A percentile compares a stretch with the other conserved stretches of the same genome.
Evolutionary conservation across 2,113 vertebrate species (phyloP).

Genomic region (Upupa epops): DNA sequence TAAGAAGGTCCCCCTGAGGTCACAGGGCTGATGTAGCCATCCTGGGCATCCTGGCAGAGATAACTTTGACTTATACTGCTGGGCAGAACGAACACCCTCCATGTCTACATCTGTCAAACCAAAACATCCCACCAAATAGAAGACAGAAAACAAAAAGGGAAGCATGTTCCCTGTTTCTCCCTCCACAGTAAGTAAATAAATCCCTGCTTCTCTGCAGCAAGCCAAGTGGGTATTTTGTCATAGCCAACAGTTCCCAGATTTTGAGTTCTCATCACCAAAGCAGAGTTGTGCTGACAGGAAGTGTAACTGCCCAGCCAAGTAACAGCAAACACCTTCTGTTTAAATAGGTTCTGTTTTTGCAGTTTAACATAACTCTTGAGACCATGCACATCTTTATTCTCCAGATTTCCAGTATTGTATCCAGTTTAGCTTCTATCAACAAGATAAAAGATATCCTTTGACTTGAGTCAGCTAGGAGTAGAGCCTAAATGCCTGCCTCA

Average conservation of each 20-base stretch:
- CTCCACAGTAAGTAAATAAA: background rate
- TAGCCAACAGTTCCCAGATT: background rate
- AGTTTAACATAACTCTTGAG: background rate
- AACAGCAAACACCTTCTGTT: background rate
- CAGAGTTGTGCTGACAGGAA: background rate
- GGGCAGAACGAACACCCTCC: background rate
- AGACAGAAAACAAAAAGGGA: background rate
- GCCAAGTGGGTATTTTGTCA: background rate
- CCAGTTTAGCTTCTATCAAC: background rate
- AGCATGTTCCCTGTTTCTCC: background rate
- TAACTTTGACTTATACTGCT: background rate
- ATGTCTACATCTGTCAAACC: background rate
- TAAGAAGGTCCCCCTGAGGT: background rate
- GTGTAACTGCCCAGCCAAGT: background rate
- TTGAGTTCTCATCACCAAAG: background rate
- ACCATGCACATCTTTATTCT: background rate
- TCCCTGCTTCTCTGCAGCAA: background rate
- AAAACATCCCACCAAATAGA: background rate
- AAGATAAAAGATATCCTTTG: background rate
- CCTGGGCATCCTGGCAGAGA: background rate
- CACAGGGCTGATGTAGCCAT: background rate
- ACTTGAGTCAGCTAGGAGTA: background rate
- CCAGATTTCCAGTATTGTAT: background rate
- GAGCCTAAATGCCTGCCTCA: background rate
- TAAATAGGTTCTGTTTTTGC: background rate